A percentile compares a stretch with the other conserved stretches of the same genome.
Evolutionary conservation across 2,113 vertebrate genomes (phyloP).

Genomic region (Planiliza haematocheilus): DNA sequence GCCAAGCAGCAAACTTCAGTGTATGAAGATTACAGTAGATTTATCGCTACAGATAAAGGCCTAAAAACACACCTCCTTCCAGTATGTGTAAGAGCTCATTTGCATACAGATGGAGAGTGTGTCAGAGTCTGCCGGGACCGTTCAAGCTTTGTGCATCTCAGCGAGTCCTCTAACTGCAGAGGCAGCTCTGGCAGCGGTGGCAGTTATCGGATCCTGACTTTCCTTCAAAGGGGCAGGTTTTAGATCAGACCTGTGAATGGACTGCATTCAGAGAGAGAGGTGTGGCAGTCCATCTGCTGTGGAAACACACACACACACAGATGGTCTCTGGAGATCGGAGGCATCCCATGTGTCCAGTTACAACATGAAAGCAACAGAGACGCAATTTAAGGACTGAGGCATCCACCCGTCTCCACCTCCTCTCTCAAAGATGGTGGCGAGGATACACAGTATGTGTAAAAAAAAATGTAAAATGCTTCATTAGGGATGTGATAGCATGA

Average conservation of each 20-base stretch:
- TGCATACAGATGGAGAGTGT: conserved; percentile 80
- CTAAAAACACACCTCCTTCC: conserved; percentile 10
- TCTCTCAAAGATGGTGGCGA: not conserved
- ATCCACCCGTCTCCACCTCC: conserved; percentile 21
- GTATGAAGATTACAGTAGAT: not conserved
- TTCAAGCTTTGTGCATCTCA: conserved; percentile 54
- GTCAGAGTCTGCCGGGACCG: conserved; percentile 65
- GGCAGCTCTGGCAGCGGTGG: conserved; percentile 41
- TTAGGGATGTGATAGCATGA: not conserved
- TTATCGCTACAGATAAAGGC: not conserved
- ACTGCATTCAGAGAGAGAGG: conserved; percentile 66
- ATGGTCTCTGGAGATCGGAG: conserved; percentile 70
- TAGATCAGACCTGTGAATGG: conserved; percentile 79
- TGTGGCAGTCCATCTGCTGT: conserved; percentile 71
- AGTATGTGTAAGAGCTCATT: conserved; percentile 43
- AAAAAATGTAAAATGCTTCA: conserved; percentile 4
- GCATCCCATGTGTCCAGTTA: conserved; percentile 79
- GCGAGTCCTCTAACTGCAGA: conserved; percentile 44
- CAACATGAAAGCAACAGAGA: conserved; percentile 78
- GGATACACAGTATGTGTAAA: conserved; percentile 6
- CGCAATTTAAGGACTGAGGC: conserved; percentile 41
- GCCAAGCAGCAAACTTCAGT: not conserved
- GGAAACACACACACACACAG: conserved; percentile 61
- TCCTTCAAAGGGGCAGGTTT: conserved; percentile 70
- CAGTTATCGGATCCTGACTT: conserved; percentile 55